Evolutionary conservation across 2,797 vertebrate genomes (phyloP), one percentile per base, ranked within the genome.

Genomic region (Luscinia luscinia): DNA sequence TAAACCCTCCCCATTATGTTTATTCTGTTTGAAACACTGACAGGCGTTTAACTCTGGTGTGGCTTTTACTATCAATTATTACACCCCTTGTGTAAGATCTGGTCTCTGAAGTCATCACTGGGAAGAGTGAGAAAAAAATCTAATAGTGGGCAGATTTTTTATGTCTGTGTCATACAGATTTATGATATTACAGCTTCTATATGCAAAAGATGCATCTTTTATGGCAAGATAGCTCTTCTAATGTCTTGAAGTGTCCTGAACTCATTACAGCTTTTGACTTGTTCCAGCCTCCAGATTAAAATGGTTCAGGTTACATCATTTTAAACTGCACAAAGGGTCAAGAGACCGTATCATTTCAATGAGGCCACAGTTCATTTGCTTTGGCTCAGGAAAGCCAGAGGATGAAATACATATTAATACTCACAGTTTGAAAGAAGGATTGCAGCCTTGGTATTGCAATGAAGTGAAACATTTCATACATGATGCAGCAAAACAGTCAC

Each of bases 381-480:
- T 89, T 94, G 59, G 88, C 91, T 94, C 61, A 45, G 63, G 72
- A 89, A 86, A 92, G 81, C 75, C 81, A 77, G 81, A 95, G 68
- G 78, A 95, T 95, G 91, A 96, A 96, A 95, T 95, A 87, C 92
- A 94, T 96, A 94, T 96, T 91, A 95, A 91, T 92, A 45, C 14
- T 84, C 84, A 81, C 62, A 79, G 55, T 96, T 90, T 96, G 86
- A 96, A 94, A 94, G 84, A 94, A 89, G 54, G 49, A 84, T 85
- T 93, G 54, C 73, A 75, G 86, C 62, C 26, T 89, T 77, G 57
- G 27, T 85, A 78, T 92, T 81, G 86, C 72, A 90, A 63, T 78
- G 81, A 90, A 93, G 61, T 3, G 1, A 89, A 94, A 81, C 22
- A 34, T 85, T 91, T 92, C 63, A 61, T 72, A 90, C 46, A 54